Base-by-base conservation (phyloP, 1,140 invertebrate species). In the Musca vetustissima region DNA sequence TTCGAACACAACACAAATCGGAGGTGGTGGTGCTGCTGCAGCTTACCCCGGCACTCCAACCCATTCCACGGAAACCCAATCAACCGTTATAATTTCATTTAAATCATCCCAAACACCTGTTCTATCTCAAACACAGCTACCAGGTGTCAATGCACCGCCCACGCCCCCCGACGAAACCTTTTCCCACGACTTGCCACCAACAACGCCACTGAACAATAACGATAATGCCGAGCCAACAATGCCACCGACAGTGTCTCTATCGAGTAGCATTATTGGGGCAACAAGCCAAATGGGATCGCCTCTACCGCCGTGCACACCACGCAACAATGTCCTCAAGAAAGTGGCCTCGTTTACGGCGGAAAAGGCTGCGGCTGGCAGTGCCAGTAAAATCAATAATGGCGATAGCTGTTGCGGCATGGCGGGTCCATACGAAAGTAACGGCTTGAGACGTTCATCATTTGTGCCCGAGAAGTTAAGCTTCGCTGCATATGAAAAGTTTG, bases 391-490 rank as follows among this genome's bases (percentile, higher is more conserved):
- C 67, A 64, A 61, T 47, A 52, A 68, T 66, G 74, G 57, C 64
- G 55, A 67, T 66, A 73, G 53, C 67, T 36, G 85, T 85, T 72
- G 82, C 89, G n/a, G 78, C 84, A 67, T 69, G 52, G 25, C 53
- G 15, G 64, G 48, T 17, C 67, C 66, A 64, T 28, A 61, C 53
- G 69, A 70, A 66, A 48, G 52, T 52, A 55, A 67, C 66, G 73
- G 76, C 48, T 76, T 73, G 71, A 76, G 76, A 65, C 87, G 89
- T 70, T 91, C 91, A 43, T 91, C 90, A 78, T 91, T 90, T 81
- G 88, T 92, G 68, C 92, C 93, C 4, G 91, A 93, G 78, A 94
- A 93, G 83, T 84, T 95, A 72, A 90, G 94, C 84, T 93, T 91
- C 83, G 88, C 89, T 78, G 85, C 92, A 49, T 92, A 91, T 77